A percentile compares a stretch with the other conserved stretches of the same genome.
phyloP scores from a whole-genome alignment of 2,797 vertebrate species.

The Carcharodon carcharias region DNA sequence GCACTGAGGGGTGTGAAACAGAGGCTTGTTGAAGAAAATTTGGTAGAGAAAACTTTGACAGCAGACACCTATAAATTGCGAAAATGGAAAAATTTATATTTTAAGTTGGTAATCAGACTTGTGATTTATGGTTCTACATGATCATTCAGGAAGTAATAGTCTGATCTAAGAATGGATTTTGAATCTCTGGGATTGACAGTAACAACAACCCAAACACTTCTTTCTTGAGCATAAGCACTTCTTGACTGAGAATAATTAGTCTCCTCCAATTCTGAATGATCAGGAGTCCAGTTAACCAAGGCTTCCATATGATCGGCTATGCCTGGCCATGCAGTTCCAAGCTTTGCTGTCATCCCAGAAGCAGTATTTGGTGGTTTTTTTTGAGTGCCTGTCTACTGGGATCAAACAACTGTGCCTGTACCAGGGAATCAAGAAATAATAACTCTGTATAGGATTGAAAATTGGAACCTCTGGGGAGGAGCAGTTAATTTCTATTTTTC shows the following conservation, averaged over 20 bases:
- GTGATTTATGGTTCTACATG: background rate
- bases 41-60: background rate
- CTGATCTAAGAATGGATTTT: background rate
- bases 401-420: background rate
- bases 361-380: background rate
- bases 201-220: background rate
- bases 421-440: background rate
- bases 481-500: slow-evolving; percentile 3
- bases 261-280: background rate
- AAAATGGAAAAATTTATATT: background rate
- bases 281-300: background rate
- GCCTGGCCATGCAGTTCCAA: background rate
- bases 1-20: background rate
- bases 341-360: background rate
- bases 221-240: background rate
- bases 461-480: background rate
- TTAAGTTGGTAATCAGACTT: background rate
- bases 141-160: background rate
- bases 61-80: background rate
- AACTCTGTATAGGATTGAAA: background rate
- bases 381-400: background rate
- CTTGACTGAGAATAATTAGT: background rate
- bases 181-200: background rate
- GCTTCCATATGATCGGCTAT: too few species aligned
- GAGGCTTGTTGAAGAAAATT: background rate